Evolutionary conservation across 2,113 vertebrate species (phyloP).

Genomic region (Melierax canorus): DNA sequence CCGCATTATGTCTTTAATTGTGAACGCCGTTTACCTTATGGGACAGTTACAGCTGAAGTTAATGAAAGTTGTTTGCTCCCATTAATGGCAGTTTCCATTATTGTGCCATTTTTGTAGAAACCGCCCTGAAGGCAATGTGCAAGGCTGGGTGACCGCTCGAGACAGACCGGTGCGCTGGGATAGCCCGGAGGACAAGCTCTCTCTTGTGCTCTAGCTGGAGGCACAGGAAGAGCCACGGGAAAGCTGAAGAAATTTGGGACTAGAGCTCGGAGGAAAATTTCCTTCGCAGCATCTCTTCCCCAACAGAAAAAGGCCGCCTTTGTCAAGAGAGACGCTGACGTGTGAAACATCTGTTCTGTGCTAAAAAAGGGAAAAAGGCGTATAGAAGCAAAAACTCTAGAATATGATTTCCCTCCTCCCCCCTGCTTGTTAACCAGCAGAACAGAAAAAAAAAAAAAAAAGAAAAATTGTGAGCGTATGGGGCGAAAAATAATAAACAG

Average conservation of each 20-base stretch:
- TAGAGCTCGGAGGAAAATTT: neutral
- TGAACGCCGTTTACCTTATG: slow-evolving; percentile 25
- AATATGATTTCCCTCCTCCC: neutral
- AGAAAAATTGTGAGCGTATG: neutral
- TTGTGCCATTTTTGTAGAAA: slow-evolving; percentile 1
- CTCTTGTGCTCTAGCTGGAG: neutral
- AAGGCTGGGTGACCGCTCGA: neutral
- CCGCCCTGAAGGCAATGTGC: neutral
- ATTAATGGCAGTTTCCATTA: slow-evolving; percentile 47
- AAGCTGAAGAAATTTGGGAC: neutral
- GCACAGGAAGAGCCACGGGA: neutral
- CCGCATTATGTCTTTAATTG: slow-evolving; percentile 27
- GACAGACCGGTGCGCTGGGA: neutral
- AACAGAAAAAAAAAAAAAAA: neutral
- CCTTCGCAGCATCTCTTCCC: neutral
- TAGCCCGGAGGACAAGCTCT: neutral
- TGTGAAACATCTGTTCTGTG: slow-evolving; percentile 37
- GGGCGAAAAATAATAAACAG: neutral
- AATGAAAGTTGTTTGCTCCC: slow-evolving; percentile 41
- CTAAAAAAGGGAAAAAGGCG: slow-evolving; percentile 36
- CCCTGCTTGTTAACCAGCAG: neutral
- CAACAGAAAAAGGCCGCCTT: slow-evolving; percentile 3
- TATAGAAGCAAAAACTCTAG: neutral
- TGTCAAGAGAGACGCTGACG: slow-evolving; percentile 46
- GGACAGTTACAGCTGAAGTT: neutral